Conservation (phyloP, 2,797 vertebrate species). For the Girardinus metallicus region DNA sequence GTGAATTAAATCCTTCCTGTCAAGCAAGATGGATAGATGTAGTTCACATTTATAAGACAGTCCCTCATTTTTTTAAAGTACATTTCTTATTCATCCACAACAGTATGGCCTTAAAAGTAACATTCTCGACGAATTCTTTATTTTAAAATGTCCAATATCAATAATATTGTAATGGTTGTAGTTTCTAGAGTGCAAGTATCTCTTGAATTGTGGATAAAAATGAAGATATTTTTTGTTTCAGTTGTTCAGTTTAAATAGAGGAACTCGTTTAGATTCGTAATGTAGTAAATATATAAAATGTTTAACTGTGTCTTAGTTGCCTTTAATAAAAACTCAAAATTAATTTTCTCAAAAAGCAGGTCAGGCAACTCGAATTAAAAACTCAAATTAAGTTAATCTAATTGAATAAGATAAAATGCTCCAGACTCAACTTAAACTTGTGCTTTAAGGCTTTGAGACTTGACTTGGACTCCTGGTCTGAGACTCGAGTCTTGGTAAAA, state of each 20-base stretch:
- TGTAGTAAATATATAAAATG: background rate
- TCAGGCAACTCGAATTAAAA: background rate
- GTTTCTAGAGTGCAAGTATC: constrained; percentile 19
- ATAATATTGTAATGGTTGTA: background rate
- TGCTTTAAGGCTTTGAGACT: background rate
- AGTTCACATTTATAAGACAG: constrained; percentile 56
- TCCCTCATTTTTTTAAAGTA: constrained; percentile 36
- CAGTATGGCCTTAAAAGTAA: constrained; percentile 24
- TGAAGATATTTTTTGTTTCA: background rate
- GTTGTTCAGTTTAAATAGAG: background rate
- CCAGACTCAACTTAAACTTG: background rate
- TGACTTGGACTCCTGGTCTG: background rate
- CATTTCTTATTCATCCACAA: constrained; percentile 34
- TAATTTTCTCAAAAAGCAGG: background rate
- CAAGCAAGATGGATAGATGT: constrained; percentile 50
- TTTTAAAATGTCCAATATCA: constrained; percentile 13
- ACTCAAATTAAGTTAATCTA: background rate
- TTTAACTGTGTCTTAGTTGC: background rate
- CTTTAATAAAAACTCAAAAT: background rate
- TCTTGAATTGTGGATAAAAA: background rate
- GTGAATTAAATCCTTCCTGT: constrained; percentile 58
- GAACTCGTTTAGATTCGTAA: background rate
- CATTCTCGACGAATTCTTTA: constrained; percentile 23
- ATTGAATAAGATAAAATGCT: background rate
- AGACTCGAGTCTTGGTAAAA: background rate